phyloP scores from a whole-genome alignment of 2,888 invertebrate species.

The Epsilonema sp. region DNA sequence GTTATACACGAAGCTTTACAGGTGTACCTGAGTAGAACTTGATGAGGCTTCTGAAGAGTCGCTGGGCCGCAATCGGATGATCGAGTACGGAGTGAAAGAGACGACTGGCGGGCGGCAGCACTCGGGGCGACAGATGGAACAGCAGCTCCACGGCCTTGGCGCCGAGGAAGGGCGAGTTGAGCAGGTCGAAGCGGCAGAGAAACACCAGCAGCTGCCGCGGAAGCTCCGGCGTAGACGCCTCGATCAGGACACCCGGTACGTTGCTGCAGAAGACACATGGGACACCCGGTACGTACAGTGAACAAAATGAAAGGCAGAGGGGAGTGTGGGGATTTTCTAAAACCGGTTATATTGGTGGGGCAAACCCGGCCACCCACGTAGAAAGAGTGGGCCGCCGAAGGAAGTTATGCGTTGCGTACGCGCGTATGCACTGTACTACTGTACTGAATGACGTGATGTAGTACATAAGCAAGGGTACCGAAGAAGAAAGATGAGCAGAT shows the following conservation, averaged over 20 bases:
- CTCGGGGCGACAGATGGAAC: constrained; percentile 37
- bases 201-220: constrained; percentile 54
- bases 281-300: background rate
- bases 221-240: constrained; percentile 57
- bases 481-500: constrained; percentile 73
- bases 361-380: too few relatives aligned
- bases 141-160: constrained; percentile 82
- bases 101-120: constrained; percentile 32
- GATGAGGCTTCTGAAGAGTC: constrained; percentile 73
- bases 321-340: background rate
- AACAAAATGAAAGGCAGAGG: too few relatives aligned
- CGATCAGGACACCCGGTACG: constrained; percentile 50
- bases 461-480: constrained; percentile 48
- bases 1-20: too few relatives aligned
- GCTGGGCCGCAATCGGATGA: constrained; percentile 59
- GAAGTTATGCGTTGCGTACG: too few relatives aligned
- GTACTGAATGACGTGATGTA: too few relatives aligned
- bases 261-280: constrained; percentile 42
- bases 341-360: background rate
- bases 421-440: too few relatives aligned
- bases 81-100: constrained; percentile 60
- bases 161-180: constrained; percentile 84
- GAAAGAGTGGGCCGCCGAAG: too few relatives aligned
- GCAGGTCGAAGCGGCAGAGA: constrained; percentile 55
- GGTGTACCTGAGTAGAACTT: constrained; percentile 66